Percentiles rank a stretch among this genome's conserved stretches.
Conservation (phyloP, 2,888 invertebrate genomes). For the Eurytoma adleriae region DNA sequence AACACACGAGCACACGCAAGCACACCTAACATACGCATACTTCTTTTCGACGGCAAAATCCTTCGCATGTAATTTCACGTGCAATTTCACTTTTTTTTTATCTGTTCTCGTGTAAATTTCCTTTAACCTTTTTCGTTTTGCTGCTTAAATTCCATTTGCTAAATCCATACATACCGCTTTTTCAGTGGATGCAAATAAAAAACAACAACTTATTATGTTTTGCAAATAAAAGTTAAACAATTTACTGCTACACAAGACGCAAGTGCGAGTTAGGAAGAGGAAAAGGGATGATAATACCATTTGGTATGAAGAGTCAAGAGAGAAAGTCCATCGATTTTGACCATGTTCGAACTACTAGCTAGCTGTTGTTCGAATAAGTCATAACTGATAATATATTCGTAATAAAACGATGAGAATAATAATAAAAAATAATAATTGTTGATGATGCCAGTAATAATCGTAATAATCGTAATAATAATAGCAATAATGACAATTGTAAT, state of each 20-base stretch:
- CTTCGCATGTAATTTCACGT: constrained; percentile 1
- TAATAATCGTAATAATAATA: constrained; percentile 58
- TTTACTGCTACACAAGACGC: constrained; percentile 36
- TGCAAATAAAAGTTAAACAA: constrained; percentile 40
- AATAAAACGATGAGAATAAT: constrained; percentile 57
- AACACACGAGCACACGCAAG: constrained; percentile 36
- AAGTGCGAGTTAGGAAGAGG: constrained; percentile 13
- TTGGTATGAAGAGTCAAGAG: constrained; percentile 21
- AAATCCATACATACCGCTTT: constrained; percentile 6
- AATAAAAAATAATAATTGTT: not conserved
- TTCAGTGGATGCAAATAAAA: constrained; percentile 9
- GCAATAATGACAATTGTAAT: constrained; percentile 64
- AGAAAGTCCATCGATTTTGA: constrained; percentile 41
- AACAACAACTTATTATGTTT: constrained; percentile 18
- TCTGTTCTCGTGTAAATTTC: not conserved
- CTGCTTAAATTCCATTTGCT: constrained; percentile 6
- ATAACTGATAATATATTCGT: constrained; percentile 45
- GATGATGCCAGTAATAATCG: constrained; percentile 54
- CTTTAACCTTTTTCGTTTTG: constrained; percentile 5
- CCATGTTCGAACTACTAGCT: constrained; percentile 33
- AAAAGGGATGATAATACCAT: not conserved
- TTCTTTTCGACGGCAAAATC: constrained; percentile 8
- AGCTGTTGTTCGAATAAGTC: constrained; percentile 36
- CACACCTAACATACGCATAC: constrained; percentile 35
- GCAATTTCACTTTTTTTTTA: constrained; percentile 5